phyloP scores from a whole-genome alignment of 2,113 vertebrate genomes.

The Oryzias woworae region DNA sequence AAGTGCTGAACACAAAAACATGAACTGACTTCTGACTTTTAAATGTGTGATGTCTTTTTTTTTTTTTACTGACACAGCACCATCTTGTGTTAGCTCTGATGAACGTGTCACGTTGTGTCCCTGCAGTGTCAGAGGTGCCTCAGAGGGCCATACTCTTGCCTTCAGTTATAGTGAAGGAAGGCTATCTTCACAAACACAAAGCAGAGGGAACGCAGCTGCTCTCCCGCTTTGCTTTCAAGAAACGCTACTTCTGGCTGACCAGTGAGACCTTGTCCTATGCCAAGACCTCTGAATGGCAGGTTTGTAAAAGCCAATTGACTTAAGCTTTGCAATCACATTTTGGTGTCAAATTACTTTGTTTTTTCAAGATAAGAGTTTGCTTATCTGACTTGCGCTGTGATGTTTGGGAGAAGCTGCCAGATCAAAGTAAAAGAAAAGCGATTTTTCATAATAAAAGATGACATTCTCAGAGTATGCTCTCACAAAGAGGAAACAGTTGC shows the following conservation, averaged over 20 bases:
- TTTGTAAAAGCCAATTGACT: conserved; percentile 43
- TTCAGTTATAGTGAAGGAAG: conserved; percentile 84
- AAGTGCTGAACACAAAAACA: conserved; percentile 6
- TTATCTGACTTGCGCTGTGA: too few species aligned
- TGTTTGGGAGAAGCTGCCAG: too few species aligned
- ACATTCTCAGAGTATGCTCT: conserved; percentile 19
- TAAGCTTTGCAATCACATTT: neutral
- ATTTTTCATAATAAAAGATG: too few species aligned
- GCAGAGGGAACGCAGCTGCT: conserved; percentile 76
- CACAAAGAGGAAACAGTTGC: conserved; percentile 40
- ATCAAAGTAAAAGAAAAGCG: too few species aligned
- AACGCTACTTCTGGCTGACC: conserved; percentile 90
- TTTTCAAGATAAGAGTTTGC: too few species aligned
- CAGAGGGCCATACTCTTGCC: conserved; percentile 72
- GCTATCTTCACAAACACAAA: conserved; percentile 83
- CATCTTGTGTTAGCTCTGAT: conserved; percentile 54
- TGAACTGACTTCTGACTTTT: conserved; percentile 1
- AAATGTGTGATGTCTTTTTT: neutral
- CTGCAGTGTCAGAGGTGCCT: conserved; percentile 64
- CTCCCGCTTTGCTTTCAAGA: conserved; percentile 88
- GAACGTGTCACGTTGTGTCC: conserved; percentile 8
- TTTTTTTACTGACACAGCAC: conserved; percentile 44
- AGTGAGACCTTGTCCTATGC: conserved; percentile 82
- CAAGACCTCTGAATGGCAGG: conserved; percentile 85
- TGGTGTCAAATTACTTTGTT: too few species aligned